Evolutionary conservation across 2,113 vertebrate genomes (phyloP).

Genomic region (Gopherus flavomarginatus): DNA sequence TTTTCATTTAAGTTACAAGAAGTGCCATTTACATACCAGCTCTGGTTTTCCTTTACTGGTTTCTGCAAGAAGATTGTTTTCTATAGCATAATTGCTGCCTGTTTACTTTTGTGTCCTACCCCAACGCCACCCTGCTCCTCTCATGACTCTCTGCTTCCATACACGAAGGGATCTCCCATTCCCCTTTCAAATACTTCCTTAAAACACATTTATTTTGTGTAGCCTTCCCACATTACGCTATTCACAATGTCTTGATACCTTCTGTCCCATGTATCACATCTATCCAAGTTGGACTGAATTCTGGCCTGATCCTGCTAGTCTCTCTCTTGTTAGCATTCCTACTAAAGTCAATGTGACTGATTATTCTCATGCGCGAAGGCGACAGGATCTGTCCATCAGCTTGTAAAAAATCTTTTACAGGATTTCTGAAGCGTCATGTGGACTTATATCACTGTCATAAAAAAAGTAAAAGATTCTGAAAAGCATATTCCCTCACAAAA

Average conservation of each 20-base stretch:
- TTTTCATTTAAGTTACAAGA: background rate
- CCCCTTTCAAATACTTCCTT: constrained; percentile 56
- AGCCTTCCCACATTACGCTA: constrained; percentile 43
- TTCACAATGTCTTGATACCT: constrained; percentile 45
- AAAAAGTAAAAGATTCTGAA: background rate
- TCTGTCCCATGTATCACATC: background rate
- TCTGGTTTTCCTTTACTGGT: background rate
- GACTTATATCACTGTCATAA: background rate
- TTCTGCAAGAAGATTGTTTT: background rate
- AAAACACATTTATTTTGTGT: constrained; percentile 32
- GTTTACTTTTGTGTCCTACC: background rate
- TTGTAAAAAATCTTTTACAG: constrained; percentile 6
- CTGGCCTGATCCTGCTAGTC: constrained; percentile 23
- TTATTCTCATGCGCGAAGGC: background rate
- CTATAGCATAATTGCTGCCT: background rate
- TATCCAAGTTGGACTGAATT: constrained; percentile 33
- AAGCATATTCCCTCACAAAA: background rate
- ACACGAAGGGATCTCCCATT: constrained; percentile 45
- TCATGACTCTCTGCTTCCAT: constrained; percentile 45
- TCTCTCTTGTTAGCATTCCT: constrained; percentile 25
- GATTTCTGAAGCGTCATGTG: constrained; percentile 4
- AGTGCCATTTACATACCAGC: accelerated
- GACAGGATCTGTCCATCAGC: background rate
- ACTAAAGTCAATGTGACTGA: background rate
- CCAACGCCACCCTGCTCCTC: constrained; percentile 10